Evolutionary conservation across 2,888 invertebrate genomes (phyloP), one percentile per base, ranked within the genome.

Genomic region (Notodonta dromedarius): DNA sequence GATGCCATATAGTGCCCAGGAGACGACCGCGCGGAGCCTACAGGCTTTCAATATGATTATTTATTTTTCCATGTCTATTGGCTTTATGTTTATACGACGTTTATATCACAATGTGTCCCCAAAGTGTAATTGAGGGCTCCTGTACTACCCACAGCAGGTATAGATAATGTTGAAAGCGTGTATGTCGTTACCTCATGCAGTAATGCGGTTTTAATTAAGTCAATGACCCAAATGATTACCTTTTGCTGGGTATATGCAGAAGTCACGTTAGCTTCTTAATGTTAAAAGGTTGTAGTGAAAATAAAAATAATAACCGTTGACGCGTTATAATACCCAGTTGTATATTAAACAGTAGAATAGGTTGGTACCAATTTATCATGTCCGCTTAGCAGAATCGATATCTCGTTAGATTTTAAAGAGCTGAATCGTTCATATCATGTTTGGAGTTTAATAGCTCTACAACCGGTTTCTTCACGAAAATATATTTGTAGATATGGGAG

Each of bases 41-140:
- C 61, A 42, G 69, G 79, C 79, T 83, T 82, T 84, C 77, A 80
- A 68, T 72, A 75, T 82, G 76, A 84, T 83, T 83, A 80, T 77
- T 76, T 55, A 9, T 42, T 55, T 39, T 79, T 81, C 62, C 74
- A 70, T 74, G 75, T 77, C 68, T 77, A 67, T 77, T 76, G 65
- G 66, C 73, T 79, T 81, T 74, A 76, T 71, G 73, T 68, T 60
- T 57, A 55, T 67, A 58, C 44, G 67, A 69, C 61, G 68, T 74
- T 76, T 77, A 65, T 75, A 74, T 70, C 67, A 67, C 70, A 76
- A 84, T 78, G 73, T 69, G 75, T 74, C 82, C 80, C 82, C 39
- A 65, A 59, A 74, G 82, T 66, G 70, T 78, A 76, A 77, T 80
- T 77, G 66, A 52, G 65, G 68, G 63, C 64, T 67, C 70, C 58